phyloP scores from a whole-genome alignment of 2,888 invertebrate species.

The Bombylius discolor region DNA sequence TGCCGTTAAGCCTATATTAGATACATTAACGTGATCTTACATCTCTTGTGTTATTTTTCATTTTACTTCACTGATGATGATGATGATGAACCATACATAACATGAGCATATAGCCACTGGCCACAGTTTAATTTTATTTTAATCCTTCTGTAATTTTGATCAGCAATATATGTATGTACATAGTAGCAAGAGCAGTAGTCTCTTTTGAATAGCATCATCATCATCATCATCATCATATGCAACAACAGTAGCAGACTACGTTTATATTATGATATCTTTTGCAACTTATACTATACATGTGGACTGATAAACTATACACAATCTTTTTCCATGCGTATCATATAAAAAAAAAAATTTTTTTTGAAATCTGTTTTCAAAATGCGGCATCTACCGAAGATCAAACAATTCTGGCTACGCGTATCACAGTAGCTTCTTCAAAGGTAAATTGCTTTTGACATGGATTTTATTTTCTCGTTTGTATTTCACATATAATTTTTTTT shows the following conservation, averaged over 20 bases:
- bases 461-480: constrained; percentile 9
- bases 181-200: too few species aligned
- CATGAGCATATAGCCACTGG: background rate
- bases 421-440: constrained; percentile 11
- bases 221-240: background rate
- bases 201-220: background rate
- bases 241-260: background rate
- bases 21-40: background rate
- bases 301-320: background rate
- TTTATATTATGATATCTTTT: too few species aligned
- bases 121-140: background rate
- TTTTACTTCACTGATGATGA: background rate
- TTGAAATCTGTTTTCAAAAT: background rate
- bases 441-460: constrained; percentile 14
- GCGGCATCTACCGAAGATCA: constrained; percentile 7
- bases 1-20: background rate
- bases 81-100: too few species aligned
- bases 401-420: constrained; percentile 10
- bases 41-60: background rate
- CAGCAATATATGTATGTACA: background rate
- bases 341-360: background rate
- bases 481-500: background rate
- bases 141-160: background rate
- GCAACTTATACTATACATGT: too few species aligned
- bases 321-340: background rate